Evolutionary conservation across 2,888 invertebrate genomes (phyloP).

Genomic region (Melieria crassipennis): DNA sequence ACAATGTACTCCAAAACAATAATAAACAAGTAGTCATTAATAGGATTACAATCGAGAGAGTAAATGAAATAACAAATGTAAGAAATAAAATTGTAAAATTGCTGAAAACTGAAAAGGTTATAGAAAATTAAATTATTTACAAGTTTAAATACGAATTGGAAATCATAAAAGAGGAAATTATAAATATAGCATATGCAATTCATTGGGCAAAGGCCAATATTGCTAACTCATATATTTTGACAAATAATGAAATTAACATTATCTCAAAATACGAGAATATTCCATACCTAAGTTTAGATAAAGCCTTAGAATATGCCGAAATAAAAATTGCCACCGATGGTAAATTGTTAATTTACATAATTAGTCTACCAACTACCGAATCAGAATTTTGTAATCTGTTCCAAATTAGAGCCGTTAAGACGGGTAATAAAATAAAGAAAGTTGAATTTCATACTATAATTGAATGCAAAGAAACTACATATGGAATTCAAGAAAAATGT

Average conservation of each 20-base stretch:
- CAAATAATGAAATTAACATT: constrained; percentile 35
- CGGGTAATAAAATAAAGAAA: constrained; percentile 29
- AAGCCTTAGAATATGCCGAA: constrained; percentile 42
- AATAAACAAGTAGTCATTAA: constrained; percentile 28
- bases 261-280: constrained; percentile 34
- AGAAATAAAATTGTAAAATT: constrained; percentile 5
- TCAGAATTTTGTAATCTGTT: constrained; percentile 28
- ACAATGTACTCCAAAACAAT: not conserved
- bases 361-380: not conserved
- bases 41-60: constrained; percentile 28
- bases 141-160: too few relatives aligned
- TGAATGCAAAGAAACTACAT: constrained; percentile 18
- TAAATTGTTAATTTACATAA: too few relatives aligned
- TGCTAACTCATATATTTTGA: constrained; percentile 35
- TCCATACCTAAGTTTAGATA: constrained; percentile 37
- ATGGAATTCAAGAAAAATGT: not conserved
- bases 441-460: constrained; percentile 25
- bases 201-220: constrained; percentile 37
- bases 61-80: constrained; percentile 19
- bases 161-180: too few relatives aligned
- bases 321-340: constrained; percentile 34
- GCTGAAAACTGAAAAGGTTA: constrained; percentile 12
- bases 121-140: not conserved
- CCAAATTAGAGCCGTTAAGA: constrained; percentile 36
- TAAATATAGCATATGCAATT: constrained; percentile 28